Conservation (phyloP, 2,888 invertebrate species). For the Altica lythri region DNA sequence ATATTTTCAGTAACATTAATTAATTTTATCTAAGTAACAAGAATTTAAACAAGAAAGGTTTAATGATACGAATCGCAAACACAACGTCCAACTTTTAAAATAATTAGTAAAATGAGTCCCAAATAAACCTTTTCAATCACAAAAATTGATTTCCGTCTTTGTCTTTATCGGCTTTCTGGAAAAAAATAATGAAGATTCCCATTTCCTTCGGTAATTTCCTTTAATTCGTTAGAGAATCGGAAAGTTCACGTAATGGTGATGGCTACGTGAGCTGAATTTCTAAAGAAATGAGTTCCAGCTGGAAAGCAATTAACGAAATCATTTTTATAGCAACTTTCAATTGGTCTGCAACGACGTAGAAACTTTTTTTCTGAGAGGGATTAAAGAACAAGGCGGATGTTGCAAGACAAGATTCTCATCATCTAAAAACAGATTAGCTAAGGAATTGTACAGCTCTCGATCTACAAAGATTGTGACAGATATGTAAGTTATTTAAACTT, state of each 20-base stretch:
- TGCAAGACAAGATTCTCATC: no score
- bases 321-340: slow-evolving; percentile 26
- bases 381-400: no score
- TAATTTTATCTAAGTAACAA: no score
- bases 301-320: slow-evolving; percentile 22
- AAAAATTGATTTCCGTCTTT: slow-evolving; percentile 10
- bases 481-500: no score
- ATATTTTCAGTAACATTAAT: no score
- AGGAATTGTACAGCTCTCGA: no score
- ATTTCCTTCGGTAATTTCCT: slow-evolving; percentile 11
- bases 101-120: slow-evolving; percentile 3
- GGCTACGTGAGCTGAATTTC: slow-evolving; percentile 13
- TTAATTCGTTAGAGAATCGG: slow-evolving; percentile 8
- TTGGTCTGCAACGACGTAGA: slow-evolving; percentile 15
- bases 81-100: no score
- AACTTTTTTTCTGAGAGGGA: slow-evolving; percentile 5
- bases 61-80: no score
- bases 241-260: slow-evolving; percentile 9
- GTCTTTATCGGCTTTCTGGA: background rate
- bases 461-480: no score
- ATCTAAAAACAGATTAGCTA: no score
- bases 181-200: slow-evolving; percentile 12
- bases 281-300: slow-evolving; percentile 8
- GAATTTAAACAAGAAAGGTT: no score
- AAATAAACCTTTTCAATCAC: slow-evolving; percentile 13